Evolutionary conservation across 1,140 invertebrate genomes (phyloP).

Genomic region (Aethina tumida): DNA sequence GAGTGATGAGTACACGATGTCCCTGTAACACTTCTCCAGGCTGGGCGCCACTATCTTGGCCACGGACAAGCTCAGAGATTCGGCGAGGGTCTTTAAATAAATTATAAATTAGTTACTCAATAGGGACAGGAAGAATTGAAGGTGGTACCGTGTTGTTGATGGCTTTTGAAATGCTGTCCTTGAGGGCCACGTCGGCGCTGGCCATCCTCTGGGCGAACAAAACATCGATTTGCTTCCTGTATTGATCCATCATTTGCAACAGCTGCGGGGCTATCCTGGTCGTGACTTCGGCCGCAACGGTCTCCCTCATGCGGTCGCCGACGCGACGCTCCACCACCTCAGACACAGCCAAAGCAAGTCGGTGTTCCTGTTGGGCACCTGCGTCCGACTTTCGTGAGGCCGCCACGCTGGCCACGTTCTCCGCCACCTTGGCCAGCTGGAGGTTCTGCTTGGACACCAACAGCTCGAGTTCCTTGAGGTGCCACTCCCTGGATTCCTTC

Average conservation of each 20-base stretch:
- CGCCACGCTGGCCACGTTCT: constrained; percentile 28
- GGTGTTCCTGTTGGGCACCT: constrained; percentile 36
- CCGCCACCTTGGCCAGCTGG: constrained; percentile 35
- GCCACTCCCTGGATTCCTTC: constrained; percentile 17
- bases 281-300: background rate
- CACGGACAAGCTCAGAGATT: constrained; percentile 57
- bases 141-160: constrained; percentile 65
- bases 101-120: background rate
- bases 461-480: constrained; percentile 29
- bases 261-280: constrained; percentile 9
- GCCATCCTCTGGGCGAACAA: constrained; percentile 60
- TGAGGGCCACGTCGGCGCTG: constrained; percentile 60
- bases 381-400: constrained; percentile 37
- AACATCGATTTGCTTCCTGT: constrained; percentile 56
- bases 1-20: constrained; percentile 61
- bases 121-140: background rate
- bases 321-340: too few relatives aligned
- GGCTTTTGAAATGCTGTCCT: constrained; percentile 69
- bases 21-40: constrained; percentile 61
- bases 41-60: constrained; percentile 52
- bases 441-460: constrained; percentile 35
- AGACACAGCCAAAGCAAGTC: too few relatives aligned
- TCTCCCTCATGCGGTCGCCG: background rate
- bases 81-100: constrained; percentile 53
- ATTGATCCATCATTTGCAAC: constrained; percentile 47